Conservation (phyloP, 2,888 invertebrate genomes). For the Aradus depressus region DNA sequence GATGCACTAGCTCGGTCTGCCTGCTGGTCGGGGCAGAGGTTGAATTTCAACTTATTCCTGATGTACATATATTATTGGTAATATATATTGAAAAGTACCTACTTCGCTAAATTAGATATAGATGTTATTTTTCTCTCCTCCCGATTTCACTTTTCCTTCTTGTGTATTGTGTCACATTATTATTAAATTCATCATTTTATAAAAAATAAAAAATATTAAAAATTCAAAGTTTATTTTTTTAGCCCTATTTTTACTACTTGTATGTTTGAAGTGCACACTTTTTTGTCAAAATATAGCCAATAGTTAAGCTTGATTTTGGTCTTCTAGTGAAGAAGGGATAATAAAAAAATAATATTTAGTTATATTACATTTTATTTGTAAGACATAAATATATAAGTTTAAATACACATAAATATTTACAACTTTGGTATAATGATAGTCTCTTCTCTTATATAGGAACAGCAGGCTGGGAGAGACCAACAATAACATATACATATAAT, state of each 20-base stretch:
- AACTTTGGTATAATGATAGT: constrained; percentile 15
- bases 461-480: constrained; percentile 3
- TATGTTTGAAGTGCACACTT: neutral
- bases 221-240: neutral
- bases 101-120: too few species aligned
- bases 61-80: too few species aligned
- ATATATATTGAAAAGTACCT: too few species aligned
- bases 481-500: constrained; percentile 2
- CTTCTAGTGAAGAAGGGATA: constrained; percentile 5
- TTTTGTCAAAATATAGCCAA: neutral
- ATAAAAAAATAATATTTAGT: neutral
- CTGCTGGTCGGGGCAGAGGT: too few species aligned
- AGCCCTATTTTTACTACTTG: neutral
- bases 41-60: too few species aligned
- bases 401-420: constrained; percentile 17
- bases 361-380: constrained; percentile 13
- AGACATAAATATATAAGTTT: constrained; percentile 7
- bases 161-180: too few species aligned
- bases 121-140: too few species aligned
- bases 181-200: too few species aligned
- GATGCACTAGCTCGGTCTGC: too few species aligned
- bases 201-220: neutral
- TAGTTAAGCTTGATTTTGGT: neutral
- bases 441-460: constrained; percentile 8
- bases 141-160: too few species aligned